A percentile compares a stretch with the other conserved stretches of the same genome.
phyloP scores from a whole-genome alignment of 2,888 invertebrate species.

The Pantelozetes paolii region DNA sequence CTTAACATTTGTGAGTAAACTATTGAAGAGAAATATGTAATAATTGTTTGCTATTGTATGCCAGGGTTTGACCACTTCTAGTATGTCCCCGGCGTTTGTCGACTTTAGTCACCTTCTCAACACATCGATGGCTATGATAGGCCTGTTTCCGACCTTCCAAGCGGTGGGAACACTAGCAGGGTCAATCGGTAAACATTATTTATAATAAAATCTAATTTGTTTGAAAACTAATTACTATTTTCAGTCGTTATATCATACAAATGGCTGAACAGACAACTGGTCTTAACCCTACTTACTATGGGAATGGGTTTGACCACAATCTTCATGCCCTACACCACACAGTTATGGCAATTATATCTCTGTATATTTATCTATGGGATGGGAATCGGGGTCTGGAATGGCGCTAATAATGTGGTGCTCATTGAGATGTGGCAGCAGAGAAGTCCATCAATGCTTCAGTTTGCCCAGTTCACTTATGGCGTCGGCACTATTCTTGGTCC shows the following conservation, averaged over 20 bases:
- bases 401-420: constrained; percentile 34
- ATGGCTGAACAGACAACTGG: constrained; percentile 26
- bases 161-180: neutral
- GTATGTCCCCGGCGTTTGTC: constrained; percentile 10
- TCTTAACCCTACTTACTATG: neutral
- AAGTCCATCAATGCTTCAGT: constrained; percentile 38
- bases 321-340: neutral
- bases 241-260: too few species aligned
- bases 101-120: neutral
- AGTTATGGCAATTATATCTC: neutral
- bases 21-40: too few species aligned
- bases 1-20: too few species aligned
- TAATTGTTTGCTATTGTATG: too few species aligned
- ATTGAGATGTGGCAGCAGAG: constrained; percentile 40
- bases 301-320: neutral
- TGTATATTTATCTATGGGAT: constrained; percentile 30
- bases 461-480: constrained; percentile 41
- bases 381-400: constrained; percentile 33
- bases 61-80: neutral
- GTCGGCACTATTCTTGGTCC: constrained; percentile 39
- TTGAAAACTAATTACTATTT: too few species aligned
- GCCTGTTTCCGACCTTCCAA: neutral
- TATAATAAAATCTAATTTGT: too few species aligned
- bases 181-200: neutral
- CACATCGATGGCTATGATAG: neutral